Conservation (phyloP, 1,140 invertebrate species). For the Ylistrum balloti region DNA sequence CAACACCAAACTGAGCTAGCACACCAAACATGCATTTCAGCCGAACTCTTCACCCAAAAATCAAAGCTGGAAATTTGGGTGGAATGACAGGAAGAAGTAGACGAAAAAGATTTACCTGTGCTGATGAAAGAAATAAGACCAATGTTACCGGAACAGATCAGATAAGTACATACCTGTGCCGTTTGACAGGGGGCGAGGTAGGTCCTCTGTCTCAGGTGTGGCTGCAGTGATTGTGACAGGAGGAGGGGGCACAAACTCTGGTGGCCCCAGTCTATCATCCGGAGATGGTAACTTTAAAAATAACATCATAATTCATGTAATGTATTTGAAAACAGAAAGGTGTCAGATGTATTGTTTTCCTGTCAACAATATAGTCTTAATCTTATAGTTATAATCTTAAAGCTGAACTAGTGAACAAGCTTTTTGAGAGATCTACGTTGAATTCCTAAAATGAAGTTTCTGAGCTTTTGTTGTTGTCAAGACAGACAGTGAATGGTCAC, state of each 20-base stretch:
- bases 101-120: background rate
- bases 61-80: background rate
- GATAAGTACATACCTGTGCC: constrained; percentile 69
- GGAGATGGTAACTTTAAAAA: constrained; percentile 17
- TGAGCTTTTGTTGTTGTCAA: too few relatives aligned
- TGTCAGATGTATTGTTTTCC: too few relatives aligned
- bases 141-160: constrained; percentile 42
- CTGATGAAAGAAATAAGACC: background rate
- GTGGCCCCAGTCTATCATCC: constrained; percentile 24
- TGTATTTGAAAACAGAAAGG: too few relatives aligned
- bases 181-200: constrained; percentile 70
- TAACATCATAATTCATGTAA: too few relatives aligned
- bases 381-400: too few relatives aligned
- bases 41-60: background rate
- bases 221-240: constrained; percentile 78
- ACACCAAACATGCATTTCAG: background rate
- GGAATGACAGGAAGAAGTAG: background rate
- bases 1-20: background rate
- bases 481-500: too few relatives aligned
- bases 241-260: constrained; percentile 69
- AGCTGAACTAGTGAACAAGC: too few relatives aligned
- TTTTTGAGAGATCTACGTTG: too few relatives aligned
- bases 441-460: too few relatives aligned
- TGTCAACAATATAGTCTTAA: too few relatives aligned
- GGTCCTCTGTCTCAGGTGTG: constrained; percentile 75